Percentiles rank a stretch among this genome's conserved stretches.
phyloP scores from a whole-genome alignment of 2,888 invertebrate genomes.

The Leptopilina myrica region DNA sequence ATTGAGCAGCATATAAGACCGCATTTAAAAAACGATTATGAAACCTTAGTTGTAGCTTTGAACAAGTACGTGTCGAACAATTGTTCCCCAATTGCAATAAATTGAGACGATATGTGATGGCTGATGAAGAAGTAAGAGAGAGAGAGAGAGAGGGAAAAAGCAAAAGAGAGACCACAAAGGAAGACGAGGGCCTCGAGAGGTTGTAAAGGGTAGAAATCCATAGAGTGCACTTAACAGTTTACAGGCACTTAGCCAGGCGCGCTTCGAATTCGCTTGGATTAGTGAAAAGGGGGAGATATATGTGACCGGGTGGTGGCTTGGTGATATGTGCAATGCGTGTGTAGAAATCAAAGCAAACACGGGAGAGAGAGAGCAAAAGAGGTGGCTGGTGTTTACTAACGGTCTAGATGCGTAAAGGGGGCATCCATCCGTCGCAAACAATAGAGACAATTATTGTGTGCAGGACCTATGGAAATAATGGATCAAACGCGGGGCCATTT shows the following conservation, averaged over 20 bases:
- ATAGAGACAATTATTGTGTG: slow-evolving; percentile 64
- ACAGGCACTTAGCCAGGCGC: slow-evolving; percentile 42
- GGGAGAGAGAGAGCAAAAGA: slow-evolving; percentile 38
- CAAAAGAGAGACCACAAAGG: slow-evolving; percentile 14
- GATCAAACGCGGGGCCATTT: slow-evolving; percentile 62
- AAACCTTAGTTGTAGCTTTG: background rate
- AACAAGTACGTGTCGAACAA: slow-evolving; percentile 12
- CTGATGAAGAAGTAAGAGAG: slow-evolving; percentile 11
- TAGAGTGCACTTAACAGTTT: slow-evolving; percentile 44
- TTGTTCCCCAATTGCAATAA: slow-evolving; percentile 15
- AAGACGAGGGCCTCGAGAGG: slow-evolving; percentile 18
- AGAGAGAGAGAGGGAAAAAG: slow-evolving; percentile 6
- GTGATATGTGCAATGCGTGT: slow-evolving; percentile 28
- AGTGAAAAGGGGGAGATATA: slow-evolving; percentile 23
- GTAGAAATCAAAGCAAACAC: slow-evolving; percentile 38
- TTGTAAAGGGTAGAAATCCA: slow-evolving; percentile 30
- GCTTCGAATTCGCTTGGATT: slow-evolving; percentile 39
- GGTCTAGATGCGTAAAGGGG: slow-evolving; percentile 47
- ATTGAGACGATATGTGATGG: slow-evolving; percentile 15
- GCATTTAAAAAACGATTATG: background rate
- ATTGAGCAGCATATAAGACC: too few species aligned
- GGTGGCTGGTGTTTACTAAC: slow-evolving; percentile 51
- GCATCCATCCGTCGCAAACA: slow-evolving; percentile 49
- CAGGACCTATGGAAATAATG: slow-evolving; percentile 59
- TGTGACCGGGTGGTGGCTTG: slow-evolving; percentile 29